Evolutionary conservation across 2,888 invertebrate genomes (phyloP).

Genomic region (Myathropa florea): DNA sequence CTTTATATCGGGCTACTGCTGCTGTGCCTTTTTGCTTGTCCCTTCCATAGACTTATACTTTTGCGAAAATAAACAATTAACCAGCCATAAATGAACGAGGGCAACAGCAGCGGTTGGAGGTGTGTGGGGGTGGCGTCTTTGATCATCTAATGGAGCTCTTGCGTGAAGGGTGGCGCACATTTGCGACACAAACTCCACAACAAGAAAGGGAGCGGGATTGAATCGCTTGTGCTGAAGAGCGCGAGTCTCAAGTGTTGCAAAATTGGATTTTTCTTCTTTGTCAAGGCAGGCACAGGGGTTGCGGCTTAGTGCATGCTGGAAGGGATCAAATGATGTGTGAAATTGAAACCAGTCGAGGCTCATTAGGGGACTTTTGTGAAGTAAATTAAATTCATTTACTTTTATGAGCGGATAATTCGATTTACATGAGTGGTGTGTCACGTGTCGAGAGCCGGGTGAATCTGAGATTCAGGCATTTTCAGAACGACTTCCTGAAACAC

Average conservation of each 20-base stretch:
- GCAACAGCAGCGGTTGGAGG: background rate
- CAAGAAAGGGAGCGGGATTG: background rate
- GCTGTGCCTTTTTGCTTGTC: background rate
- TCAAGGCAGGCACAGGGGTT: background rate
- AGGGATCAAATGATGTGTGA: conserved; percentile 33
- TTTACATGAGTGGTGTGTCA: conserved; percentile 1
- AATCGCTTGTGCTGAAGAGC: background rate
- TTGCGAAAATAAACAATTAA: conserved; percentile 35
- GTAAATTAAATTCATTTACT: conserved; percentile 34
- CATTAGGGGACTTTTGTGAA: conserved; percentile 26
- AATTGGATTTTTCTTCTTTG: conserved; percentile 1
- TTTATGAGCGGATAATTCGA: conserved; percentile 28
- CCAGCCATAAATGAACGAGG: conserved; percentile 20
- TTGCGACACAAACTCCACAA: background rate
- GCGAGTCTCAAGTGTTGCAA: background rate
- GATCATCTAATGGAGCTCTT: conserved; percentile 35
- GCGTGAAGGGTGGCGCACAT: conserved; percentile 9
- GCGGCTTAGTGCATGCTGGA: conserved; percentile 2
- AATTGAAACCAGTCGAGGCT: conserved; percentile 32
- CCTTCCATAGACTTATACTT: background rate
- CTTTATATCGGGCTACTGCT: conserved; percentile 7
- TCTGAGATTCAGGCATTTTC: background rate
- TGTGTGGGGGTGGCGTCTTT: conserved; percentile 16
- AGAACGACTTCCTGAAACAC: background rate
- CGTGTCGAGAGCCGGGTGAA: background rate